Percentiles rank a stretch among this genome's conserved stretches.
Conservation (phyloP, 2,113 vertebrate species). For the Hippocampus comes region DNA sequence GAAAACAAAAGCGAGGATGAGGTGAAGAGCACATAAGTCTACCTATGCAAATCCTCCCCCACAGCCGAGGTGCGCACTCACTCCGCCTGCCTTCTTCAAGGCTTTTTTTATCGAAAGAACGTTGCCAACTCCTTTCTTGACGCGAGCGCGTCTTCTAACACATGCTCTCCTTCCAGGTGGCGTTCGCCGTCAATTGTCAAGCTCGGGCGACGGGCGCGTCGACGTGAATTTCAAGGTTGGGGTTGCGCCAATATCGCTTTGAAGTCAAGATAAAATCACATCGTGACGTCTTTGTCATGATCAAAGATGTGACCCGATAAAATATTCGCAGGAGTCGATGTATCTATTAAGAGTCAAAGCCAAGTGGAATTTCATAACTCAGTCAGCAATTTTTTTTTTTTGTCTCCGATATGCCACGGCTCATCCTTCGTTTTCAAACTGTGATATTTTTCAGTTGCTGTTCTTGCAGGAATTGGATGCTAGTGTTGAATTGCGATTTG, state of each 20-base stretch:
- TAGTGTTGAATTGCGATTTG: not conserved
- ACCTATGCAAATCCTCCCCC: conserved; percentile 61
- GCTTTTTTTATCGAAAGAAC: conserved; percentile 34
- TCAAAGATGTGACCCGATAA: not conserved
- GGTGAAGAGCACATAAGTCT: conserved; percentile 60
- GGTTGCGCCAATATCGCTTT: not conserved
- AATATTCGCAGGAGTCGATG: not conserved
- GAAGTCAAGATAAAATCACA: not conserved
- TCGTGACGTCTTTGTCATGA: not conserved
- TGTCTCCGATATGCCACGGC: too few species aligned
- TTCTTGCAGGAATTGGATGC: too few species aligned
- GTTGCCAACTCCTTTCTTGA: conserved; percentile 42
- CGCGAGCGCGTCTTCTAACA: conserved; percentile 22
- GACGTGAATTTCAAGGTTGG: not conserved
- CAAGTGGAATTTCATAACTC: not conserved
- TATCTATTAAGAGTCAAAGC: not conserved
- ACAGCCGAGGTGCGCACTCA: conserved; percentile 41
- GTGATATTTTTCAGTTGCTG: not conserved
- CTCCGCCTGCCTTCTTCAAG: conserved; percentile 18
- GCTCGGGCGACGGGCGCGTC: not conserved
- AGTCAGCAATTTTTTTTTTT: too few species aligned
- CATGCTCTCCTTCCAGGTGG: conserved; percentile 15
- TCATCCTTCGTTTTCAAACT: not conserved
- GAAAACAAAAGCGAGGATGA: conserved; percentile 59
- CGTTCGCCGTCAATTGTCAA: conserved; percentile 22